A percentile compares a stretch with the other conserved stretches of the same genome.
Conservation (phyloP, 1,140 invertebrate species). For the Drosophila sucinea region DNA sequence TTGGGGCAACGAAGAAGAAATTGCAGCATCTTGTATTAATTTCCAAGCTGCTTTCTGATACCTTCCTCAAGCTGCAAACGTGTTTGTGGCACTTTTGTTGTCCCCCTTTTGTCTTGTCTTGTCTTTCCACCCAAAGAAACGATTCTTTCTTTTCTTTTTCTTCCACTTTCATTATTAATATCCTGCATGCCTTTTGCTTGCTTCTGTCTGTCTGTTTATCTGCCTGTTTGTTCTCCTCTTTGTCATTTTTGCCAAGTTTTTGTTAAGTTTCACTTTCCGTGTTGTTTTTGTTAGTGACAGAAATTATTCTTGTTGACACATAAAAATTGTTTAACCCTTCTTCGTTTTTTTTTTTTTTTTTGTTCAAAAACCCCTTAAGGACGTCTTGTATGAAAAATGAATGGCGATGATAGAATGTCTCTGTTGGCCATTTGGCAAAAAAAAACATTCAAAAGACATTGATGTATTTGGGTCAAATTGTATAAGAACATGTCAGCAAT, state of each 20-base stretch:
- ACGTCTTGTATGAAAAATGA: slow-evolving; percentile 61
- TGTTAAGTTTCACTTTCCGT: slow-evolving; percentile 16
- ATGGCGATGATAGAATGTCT: slow-evolving; percentile 67
- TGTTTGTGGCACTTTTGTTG: slow-evolving; percentile 34
- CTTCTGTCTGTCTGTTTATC: background rate
- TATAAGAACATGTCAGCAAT: slow-evolving; percentile 3
- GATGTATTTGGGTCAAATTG: slow-evolving; percentile 68
- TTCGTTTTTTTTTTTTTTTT: slow-evolving; percentile 23
- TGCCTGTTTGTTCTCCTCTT: slow-evolving; percentile 1
- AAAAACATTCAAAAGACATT: slow-evolving; percentile 56
- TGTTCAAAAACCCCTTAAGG: background rate
- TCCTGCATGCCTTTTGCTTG: slow-evolving; percentile 52
- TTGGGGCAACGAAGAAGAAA: background rate
- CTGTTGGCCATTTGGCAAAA: slow-evolving; percentile 33
- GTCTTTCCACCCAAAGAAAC: background rate
- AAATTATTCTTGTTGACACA: slow-evolving; percentile 80
- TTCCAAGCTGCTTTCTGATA: slow-evolving; percentile 57
- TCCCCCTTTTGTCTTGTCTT: slow-evolving; percentile 34
- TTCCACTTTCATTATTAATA: slow-evolving; percentile 73
- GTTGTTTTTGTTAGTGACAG: slow-evolving; percentile 62
- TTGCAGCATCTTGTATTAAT: slow-evolving; percentile 53
- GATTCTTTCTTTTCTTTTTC: slow-evolving; percentile 32
- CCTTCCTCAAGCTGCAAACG: slow-evolving; percentile 27
- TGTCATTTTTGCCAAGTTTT: slow-evolving; percentile 59
- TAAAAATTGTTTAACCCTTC: slow-evolving; percentile 78